Conservation (phyloP, 2,888 invertebrate genomes). For the Polydrusus tereticollis region DNA sequence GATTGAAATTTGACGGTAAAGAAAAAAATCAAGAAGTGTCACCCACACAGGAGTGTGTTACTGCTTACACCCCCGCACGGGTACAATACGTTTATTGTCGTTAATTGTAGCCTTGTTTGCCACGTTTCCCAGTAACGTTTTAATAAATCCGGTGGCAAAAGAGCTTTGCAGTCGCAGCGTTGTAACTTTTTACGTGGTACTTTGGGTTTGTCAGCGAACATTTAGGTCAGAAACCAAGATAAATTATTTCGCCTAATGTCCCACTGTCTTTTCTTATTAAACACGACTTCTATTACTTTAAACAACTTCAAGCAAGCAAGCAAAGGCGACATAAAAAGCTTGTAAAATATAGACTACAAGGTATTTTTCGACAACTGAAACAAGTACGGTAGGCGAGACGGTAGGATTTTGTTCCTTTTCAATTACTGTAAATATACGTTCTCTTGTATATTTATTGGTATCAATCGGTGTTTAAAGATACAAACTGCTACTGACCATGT, state of each 20-base stretch:
- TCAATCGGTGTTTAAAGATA: constrained; percentile 6
- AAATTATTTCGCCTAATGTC: constrained; percentile 3
- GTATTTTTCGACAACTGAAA: constrained; percentile 25
- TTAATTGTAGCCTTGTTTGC: constrained; percentile 36
- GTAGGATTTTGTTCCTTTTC: constrained; percentile 23
- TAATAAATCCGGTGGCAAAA: constrained; percentile 20
- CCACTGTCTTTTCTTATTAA: constrained; percentile 4
- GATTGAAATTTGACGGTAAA: constrained; percentile 15
- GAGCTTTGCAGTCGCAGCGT: neutral
- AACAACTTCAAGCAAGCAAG: neutral
- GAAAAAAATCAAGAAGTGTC: constrained; percentile 15
- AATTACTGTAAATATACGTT: constrained; percentile 23
- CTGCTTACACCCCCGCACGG: constrained; percentile 25
- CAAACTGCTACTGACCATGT: constrained; percentile 23
- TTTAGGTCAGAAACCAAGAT: constrained; percentile 9
- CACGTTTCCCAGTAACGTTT: constrained; percentile 26
- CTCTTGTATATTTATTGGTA: constrained; percentile 14
- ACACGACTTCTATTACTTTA: constrained; percentile 7
- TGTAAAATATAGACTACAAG: constrained; percentile 22
- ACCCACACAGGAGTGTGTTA: constrained; percentile 35
- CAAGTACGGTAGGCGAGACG: neutral
- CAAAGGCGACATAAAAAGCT: constrained; percentile 17
- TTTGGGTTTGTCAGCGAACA: constrained; percentile 8
- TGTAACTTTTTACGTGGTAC: neutral
- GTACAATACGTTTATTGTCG: constrained; percentile 19